phyloP scores from a whole-genome alignment of 1,140 invertebrate species.

The Papilio dardanus region DNA sequence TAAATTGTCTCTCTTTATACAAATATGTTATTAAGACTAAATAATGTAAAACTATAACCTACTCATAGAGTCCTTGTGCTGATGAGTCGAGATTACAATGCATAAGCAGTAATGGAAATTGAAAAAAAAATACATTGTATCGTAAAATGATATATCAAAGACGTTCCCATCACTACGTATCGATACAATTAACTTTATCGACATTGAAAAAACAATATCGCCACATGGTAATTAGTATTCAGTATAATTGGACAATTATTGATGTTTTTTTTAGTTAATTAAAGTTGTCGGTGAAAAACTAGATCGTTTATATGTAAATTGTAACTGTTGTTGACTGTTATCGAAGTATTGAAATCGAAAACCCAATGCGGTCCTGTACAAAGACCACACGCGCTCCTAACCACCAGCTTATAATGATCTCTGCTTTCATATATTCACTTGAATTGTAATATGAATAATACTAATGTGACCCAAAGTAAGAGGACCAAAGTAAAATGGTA shows the following conservation, averaged over 20 bases:
- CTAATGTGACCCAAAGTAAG: neutral
- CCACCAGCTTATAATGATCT: slow-evolving; percentile 49
- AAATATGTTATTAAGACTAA: no score
- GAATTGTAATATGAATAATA: slow-evolving; percentile 1
- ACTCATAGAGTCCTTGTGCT: no score
- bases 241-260: slow-evolving; percentile 46
- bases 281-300: slow-evolving; percentile 48
- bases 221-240: slow-evolving; percentile 50
- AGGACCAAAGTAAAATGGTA: slow-evolving; percentile 42
- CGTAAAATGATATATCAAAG: neutral
- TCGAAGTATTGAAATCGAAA: slow-evolving; percentile 48
- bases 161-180: neutral
- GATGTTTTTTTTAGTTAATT: slow-evolving; percentile 46
- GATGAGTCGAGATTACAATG: no score
- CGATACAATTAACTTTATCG: slow-evolving; percentile 38
- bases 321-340: slow-evolving; percentile 44
- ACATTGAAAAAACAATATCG: slow-evolving; percentile 48
- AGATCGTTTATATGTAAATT: slow-evolving; percentile 56
- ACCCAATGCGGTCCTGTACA: slow-evolving; percentile 30
- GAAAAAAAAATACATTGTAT: no score
- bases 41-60: no score
- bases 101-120: no score
- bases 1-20: no score
- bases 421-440: slow-evolving; percentile 33
- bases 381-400: slow-evolving; percentile 57